These are phyloP conservation scores for Therioaphis trifolii DNA, from an alignment of 2,888 invertebrate species.

Conservation along the genomic window DNA sequence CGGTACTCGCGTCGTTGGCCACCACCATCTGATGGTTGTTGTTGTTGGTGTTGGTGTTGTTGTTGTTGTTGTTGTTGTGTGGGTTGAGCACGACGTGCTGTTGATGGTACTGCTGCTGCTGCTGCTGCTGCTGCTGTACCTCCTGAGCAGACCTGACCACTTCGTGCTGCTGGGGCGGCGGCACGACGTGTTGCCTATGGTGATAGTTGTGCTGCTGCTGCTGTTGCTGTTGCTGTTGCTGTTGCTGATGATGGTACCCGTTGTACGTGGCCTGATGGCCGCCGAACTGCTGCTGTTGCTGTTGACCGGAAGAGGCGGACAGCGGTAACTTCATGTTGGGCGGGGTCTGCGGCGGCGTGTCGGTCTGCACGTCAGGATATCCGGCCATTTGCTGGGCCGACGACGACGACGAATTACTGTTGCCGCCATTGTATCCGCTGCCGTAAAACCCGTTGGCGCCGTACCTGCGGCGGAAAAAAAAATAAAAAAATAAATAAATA, in stretches of 20 bases:
- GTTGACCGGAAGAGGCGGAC: conserved; percentile 66
- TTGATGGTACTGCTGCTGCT: conserved; percentile 70
- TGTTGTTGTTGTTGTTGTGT: conserved; percentile 66
- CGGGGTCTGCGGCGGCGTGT: conserved; percentile 93
- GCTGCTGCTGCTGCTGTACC: conserved; percentile 70
- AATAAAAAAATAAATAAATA: conserved; percentile 18
- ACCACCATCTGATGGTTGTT: conserved; percentile 64
- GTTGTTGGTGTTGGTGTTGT: conserved; percentile 56
- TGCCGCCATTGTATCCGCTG: conserved; percentile 69
- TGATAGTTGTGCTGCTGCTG: conserved; percentile 68
- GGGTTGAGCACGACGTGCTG: conserved; percentile 65
- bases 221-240: conserved; percentile 68
- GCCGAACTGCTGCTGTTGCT: conserved; percentile 69
- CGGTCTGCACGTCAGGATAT: conserved; percentile 86
- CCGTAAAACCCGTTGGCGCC: conserved; percentile 75
- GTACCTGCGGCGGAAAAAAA: conserved; percentile 68
- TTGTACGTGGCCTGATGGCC: conserved; percentile 70
- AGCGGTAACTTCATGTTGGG: conserved; percentile 89
- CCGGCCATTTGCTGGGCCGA: conserved; percentile 72
- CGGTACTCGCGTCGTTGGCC: conserved; percentile 71
- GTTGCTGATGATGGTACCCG: conserved; percentile 72
- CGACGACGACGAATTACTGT: conserved; percentile 65
- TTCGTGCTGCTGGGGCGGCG: conserved; percentile 69
- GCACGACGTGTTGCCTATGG: conserved; percentile 68
- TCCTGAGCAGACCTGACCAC: conserved; percentile 68